Evolutionary conservation across 2,888 invertebrate species (phyloP).

Genomic region (Athalia circularis): DNA sequence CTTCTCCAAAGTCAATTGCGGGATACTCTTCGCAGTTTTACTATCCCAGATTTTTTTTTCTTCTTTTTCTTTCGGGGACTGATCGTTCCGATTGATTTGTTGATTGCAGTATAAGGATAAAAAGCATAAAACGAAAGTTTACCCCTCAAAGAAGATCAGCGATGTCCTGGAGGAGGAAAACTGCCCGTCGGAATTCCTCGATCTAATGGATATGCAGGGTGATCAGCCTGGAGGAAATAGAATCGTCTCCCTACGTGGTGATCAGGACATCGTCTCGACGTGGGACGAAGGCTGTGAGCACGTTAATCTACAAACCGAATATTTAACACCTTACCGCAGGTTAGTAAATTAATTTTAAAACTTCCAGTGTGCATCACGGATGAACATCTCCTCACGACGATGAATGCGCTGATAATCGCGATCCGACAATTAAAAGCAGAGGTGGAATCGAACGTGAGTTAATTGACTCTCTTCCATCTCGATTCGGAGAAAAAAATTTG

Average conservation of each 20-base stretch:
- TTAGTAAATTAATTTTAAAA: background rate
- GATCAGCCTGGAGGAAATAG: constrained; percentile 67
- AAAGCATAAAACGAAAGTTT: constrained; percentile 66
- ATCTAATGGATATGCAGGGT: constrained; percentile 71
- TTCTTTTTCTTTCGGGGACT: too few species aligned
- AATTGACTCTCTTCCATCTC: background rate
- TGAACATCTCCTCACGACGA: constrained; percentile 79
- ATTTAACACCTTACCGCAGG: background rate
- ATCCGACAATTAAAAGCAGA: constrained; percentile 84
- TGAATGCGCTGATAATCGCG: constrained; percentile 81
- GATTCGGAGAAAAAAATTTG: constrained; percentile 2
- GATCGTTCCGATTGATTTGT: too few species aligned
- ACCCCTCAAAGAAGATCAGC: constrained; percentile 61
- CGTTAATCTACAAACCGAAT: background rate
- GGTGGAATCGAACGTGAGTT: constrained; percentile 76
- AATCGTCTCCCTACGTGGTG: constrained; percentile 77
- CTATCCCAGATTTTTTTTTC: background rate
- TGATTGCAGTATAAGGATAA: constrained; percentile 65
- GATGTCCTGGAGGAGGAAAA: constrained; percentile 66
- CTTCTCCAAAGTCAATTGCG: background rate
- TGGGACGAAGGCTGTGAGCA: constrained; percentile 78
- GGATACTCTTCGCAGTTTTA: background rate
- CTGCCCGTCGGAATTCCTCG: constrained; percentile 61
- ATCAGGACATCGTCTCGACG: constrained; percentile 80
- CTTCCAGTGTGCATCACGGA: constrained; percentile 69